Evolutionary conservation across 2,888 invertebrate genomes (phyloP).

Genomic region (Meloe dianella): DNA sequence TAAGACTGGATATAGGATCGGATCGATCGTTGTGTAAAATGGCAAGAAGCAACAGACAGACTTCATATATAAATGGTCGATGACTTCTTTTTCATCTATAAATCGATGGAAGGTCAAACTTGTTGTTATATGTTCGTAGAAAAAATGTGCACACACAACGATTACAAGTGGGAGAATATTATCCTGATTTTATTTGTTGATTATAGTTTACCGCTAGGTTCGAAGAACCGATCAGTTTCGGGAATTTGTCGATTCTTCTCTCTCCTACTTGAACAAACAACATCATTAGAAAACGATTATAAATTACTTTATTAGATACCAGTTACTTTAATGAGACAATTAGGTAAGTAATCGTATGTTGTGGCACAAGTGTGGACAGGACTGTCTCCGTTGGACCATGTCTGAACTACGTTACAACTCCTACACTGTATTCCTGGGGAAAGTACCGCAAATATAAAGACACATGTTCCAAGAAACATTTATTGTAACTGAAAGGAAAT

Average conservation of each 20-base stretch:
- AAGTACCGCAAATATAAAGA: no score
- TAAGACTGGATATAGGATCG: background rate
- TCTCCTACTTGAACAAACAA: background rate
- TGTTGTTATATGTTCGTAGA: background rate
- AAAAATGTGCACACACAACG: background rate
- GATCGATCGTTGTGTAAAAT: background rate
- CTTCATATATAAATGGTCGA: constrained; percentile 21
- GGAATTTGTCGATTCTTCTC: background rate
- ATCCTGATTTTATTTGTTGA: background rate
- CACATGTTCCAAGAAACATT: no score
- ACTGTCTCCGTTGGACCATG: no score
- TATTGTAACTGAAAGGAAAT: no score
- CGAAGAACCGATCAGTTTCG: background rate
- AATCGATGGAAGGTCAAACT: constrained; percentile 27
- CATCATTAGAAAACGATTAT: no score
- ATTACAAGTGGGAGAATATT: background rate
- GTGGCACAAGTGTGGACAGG: no score
- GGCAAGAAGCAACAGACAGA: background rate
- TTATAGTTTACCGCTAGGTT: background rate
- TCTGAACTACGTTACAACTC: no score
- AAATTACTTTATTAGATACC: no score
- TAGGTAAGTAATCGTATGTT: no score
- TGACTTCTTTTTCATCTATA: constrained; percentile 28
- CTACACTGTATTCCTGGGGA: no score
- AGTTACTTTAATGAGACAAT: no score